Percentiles rank a stretch among this genome's conserved stretches.
phyloP scores from a whole-genome alignment of 2,797 vertebrate genomes.

The Ciconia nigra region DNA sequence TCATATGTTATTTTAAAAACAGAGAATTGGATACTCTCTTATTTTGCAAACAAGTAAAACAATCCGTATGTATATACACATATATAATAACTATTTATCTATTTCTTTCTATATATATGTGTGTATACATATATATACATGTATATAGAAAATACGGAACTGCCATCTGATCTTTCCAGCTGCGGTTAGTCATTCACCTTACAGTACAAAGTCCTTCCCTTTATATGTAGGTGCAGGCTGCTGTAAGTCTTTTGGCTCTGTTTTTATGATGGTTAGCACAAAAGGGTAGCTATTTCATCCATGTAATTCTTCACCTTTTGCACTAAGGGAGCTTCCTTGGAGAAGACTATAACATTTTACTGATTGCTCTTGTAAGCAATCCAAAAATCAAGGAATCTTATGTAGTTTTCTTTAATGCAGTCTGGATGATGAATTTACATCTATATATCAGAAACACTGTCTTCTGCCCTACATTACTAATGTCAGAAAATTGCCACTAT shows the following conservation, averaged over 20 bases:
- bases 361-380: constrained; percentile 62
- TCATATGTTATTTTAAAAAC: neutral
- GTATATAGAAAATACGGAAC: neutral
- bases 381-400: constrained; percentile 69
- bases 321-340: constrained; percentile 39
- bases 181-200: neutral
- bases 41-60: neutral
- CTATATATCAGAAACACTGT: constrained; percentile 78
- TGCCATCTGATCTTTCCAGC: neutral
- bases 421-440: constrained; percentile 78
- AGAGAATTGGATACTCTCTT: neutral
- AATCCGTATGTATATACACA: neutral
- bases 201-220: neutral
- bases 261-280: constrained; percentile 31
- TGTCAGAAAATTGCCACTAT: constrained; percentile 79
- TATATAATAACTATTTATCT: neutral
- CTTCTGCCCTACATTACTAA: constrained; percentile 77
- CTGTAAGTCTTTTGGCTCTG: neutral
- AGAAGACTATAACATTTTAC: constrained; percentile 26
- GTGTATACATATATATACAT: neutral
- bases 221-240: neutral
- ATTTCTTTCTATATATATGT: fast-evolving
- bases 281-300: constrained; percentile 30
- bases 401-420: constrained; percentile 75
- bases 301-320: constrained; percentile 54